A percentile compares a stretch with the other conserved stretches of the same genome.
Evolutionary conservation across 1,140 invertebrate genomes (phyloP).

Genomic region (Drosophila pandora): DNA sequence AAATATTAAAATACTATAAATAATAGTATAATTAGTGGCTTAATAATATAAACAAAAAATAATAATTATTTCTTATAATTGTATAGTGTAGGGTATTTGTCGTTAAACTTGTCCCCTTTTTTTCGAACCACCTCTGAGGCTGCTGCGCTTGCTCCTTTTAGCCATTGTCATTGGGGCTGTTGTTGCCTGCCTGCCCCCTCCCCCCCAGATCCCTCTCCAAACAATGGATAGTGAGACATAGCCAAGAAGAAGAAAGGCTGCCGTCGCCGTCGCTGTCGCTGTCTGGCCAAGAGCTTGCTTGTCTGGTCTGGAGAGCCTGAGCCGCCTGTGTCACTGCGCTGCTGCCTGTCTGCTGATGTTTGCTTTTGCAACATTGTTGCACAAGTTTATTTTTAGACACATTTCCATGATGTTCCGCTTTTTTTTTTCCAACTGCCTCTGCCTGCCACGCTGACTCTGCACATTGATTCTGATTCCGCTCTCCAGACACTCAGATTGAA

Average conservation of each 20-base stretch:
- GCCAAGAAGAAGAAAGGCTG: slow-evolving; percentile 39
- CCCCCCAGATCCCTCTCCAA: slow-evolving; percentile 52
- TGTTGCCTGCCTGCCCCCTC: neutral
- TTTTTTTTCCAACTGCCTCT: slow-evolving; percentile 25
- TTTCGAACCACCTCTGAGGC: too few species aligned
- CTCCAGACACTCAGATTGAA: neutral
- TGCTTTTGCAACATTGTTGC: slow-evolving; percentile 79
- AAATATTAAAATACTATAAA: neutral
- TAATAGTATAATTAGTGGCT: neutral
- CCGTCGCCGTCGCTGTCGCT: slow-evolving; percentile 1
- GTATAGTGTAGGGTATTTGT: too few species aligned
- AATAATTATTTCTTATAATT: neutral
- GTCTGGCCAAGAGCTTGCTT: slow-evolving; percentile 41
- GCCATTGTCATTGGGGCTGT: slow-evolving; percentile 27
- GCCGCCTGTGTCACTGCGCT: too few species aligned
- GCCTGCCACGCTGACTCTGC: slow-evolving; percentile 46
- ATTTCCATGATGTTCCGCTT: slow-evolving; percentile 71
- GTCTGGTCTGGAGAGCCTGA: too few species aligned
- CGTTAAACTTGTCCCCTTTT: neutral
- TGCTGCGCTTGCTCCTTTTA: slow-evolving; percentile 65
- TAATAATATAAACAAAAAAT: too few species aligned
- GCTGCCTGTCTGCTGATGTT: slow-evolving; percentile 75
- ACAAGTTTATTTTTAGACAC: slow-evolving; percentile 75
- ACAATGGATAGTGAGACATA: slow-evolving; percentile 60
- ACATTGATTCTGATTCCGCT: slow-evolving; percentile 46